A percentile compares a stretch with the other conserved stretches of the same genome.
phyloP scores from a whole-genome alignment of 2,888 invertebrate genomes.

The Chamaedrilus cognettii region DNA sequence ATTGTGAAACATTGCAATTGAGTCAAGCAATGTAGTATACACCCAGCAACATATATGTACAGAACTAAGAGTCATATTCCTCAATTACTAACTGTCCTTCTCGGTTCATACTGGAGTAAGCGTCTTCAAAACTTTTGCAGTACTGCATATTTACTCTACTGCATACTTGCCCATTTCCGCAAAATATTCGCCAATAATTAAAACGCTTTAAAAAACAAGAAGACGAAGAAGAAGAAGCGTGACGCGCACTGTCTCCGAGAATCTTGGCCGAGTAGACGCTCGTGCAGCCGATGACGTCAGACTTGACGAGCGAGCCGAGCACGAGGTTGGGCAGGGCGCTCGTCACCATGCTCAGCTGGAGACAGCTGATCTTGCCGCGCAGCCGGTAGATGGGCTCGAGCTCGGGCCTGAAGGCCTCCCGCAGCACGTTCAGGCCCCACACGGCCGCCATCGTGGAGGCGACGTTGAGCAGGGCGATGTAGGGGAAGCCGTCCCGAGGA shows the following conservation, averaged over 20 bases:
- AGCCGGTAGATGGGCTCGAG: neutral
- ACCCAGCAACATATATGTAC: too few relatives aligned
- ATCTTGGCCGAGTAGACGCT: constrained; percentile 2
- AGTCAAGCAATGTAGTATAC: too few relatives aligned
- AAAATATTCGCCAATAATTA: too few relatives aligned
- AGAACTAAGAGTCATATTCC: too few relatives aligned
- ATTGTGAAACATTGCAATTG: too few relatives aligned
- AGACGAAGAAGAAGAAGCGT: too few relatives aligned
- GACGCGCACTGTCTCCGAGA: constrained; percentile 5
- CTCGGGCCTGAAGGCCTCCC: constrained; percentile 3
- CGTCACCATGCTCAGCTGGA: constrained; percentile 7
- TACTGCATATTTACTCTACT: too few relatives aligned
- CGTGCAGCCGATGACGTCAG: constrained; percentile 12
- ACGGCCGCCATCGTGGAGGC: constrained; percentile 1
- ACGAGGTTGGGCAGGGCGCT: constrained; percentile 9
- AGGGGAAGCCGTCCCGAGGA: constrained; percentile 7
- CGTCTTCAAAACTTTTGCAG: too few relatives aligned
- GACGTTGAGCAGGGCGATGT: constrained; percentile 11
- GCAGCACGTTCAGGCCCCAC: constrained; percentile 8
- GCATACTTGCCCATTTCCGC: too few relatives aligned
- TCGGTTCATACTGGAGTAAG: too few relatives aligned
- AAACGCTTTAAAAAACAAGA: too few relatives aligned
- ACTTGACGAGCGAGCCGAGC: constrained; percentile 5
- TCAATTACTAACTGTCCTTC: too few relatives aligned
- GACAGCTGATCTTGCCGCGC: constrained; percentile 5